A percentile compares a stretch with the other conserved stretches of the same genome.
phyloP scores from a whole-genome alignment of 2,888 invertebrate genomes.

The Ormyrus labotus region DNA sequence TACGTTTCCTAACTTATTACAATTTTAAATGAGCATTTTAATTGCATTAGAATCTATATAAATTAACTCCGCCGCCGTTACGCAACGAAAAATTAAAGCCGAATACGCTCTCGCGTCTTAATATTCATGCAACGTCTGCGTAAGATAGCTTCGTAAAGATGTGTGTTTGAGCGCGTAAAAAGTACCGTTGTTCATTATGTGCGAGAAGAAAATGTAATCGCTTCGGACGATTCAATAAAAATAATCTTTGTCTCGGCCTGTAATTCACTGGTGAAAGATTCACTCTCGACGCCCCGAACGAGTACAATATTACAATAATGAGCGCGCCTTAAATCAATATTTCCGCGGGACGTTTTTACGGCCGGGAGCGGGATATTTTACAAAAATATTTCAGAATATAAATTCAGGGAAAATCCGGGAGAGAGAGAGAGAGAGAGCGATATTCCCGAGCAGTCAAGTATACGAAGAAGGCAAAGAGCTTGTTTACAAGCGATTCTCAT shows the following conservation, averaged over 20 bases:
- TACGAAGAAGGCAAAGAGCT: too few species aligned
- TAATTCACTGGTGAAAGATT: constrained; percentile 28
- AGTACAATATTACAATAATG: constrained; percentile 25
- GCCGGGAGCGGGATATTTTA: too few species aligned
- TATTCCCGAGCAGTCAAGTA: too few species aligned
- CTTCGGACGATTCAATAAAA: constrained; percentile 14
- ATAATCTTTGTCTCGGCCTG: constrained; percentile 24
- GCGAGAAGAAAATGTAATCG: neutral
- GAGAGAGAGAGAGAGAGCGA: neutral
- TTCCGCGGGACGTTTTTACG: constrained; percentile 13
- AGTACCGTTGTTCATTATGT: constrained; percentile 39
- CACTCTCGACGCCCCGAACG: constrained; percentile 33
- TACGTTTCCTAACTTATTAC: constrained; percentile 49
- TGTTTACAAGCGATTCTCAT: too few species aligned
- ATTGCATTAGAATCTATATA: constrained; percentile 53
- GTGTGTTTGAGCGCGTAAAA: constrained; percentile 28
- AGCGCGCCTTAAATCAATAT: constrained; percentile 21
- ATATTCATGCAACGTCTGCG: constrained; percentile 38
- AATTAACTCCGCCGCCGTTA: constrained; percentile 38
- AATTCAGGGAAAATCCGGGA: neutral
- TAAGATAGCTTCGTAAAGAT: constrained; percentile 10
- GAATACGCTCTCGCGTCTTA: constrained; percentile 23
- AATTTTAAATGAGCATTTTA: constrained; percentile 50
- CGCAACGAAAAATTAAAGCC: constrained; percentile 34
- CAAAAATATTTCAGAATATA: too few species aligned